These are phyloP conservation scores for Ceratina japonica DNA, from an alignment of 1,140 invertebrate genomes.

Conservation along the genomic window DNA sequence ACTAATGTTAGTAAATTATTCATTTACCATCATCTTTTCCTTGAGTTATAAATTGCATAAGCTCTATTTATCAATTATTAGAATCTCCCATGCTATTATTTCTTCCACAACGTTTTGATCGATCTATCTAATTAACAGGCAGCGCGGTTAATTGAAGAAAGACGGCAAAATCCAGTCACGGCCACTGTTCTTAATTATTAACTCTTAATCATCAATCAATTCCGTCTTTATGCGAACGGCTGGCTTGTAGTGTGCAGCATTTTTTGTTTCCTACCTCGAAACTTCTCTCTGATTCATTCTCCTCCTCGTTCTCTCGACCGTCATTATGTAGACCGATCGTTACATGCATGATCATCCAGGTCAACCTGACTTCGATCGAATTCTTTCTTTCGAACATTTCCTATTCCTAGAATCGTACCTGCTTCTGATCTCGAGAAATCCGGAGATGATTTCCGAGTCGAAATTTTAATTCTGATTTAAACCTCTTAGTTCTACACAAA, in stretches of 20 bases:
- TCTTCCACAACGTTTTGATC: background rate
- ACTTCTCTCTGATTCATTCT: constrained; percentile 61
- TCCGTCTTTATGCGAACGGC: constrained; percentile 52
- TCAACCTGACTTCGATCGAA: constrained; percentile 38
- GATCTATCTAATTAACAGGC: background rate
- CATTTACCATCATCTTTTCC: too few species aligned
- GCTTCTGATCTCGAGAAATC: constrained; percentile 48
- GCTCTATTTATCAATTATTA: too few species aligned
- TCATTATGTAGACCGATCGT: constrained; percentile 66
- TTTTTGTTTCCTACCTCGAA: constrained; percentile 61
- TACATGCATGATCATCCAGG: constrained; percentile 60
- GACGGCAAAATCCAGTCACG: constrained; percentile 4
- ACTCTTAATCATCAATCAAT: constrained; percentile 70
- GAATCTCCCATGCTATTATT: background rate
- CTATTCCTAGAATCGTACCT: constrained; percentile 52
- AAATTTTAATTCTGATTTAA: too few species aligned
- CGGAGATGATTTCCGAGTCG: too few species aligned
- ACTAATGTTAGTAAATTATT: too few species aligned
- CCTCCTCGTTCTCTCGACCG: constrained; percentile 48
- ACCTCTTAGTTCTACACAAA: too few species aligned
- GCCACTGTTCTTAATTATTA: constrained; percentile 65
- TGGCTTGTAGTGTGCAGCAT: constrained; percentile 42
- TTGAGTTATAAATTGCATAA: too few species aligned
- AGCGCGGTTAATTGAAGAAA: background rate
- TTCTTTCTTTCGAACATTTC: constrained; percentile 20